phyloP scores from a whole-genome alignment of 2,113 vertebrate species.

The Marmota flaviventris region DNA sequence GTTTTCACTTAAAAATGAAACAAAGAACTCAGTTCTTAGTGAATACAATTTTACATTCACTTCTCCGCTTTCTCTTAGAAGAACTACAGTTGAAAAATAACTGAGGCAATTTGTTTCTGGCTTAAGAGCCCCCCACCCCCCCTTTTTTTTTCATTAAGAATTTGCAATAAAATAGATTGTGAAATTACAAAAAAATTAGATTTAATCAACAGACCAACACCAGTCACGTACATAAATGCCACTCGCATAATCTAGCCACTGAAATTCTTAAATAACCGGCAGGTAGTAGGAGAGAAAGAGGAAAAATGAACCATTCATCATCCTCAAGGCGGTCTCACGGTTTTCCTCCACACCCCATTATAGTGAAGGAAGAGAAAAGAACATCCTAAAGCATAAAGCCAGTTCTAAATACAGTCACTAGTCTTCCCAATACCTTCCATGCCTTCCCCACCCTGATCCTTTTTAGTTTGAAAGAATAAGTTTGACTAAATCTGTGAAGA shows the following conservation, averaged over 20 bases:
- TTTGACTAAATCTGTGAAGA: slow-evolving; percentile 81
- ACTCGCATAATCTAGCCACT: slow-evolving; percentile 70
- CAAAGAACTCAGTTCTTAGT: slow-evolving; percentile 74
- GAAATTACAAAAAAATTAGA: slow-evolving; percentile 81
- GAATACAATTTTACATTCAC: slow-evolving; percentile 60
- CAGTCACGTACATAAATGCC: slow-evolving; percentile 48
- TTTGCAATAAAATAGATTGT: slow-evolving; percentile 71
- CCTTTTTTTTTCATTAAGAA: slow-evolving; percentile 54
- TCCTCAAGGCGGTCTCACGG: slow-evolving; percentile 28
- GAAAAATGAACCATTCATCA: slow-evolving; percentile 58
- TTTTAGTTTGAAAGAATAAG: slow-evolving; percentile 85
- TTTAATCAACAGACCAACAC: slow-evolving; percentile 76
- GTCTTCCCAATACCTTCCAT: slow-evolving; percentile 75
- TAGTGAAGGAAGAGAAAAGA: slow-evolving; percentile 81
- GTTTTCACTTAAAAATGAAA: slow-evolving; percentile 25
- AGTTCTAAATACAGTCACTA: slow-evolving; percentile 50
- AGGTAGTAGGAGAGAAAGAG: slow-evolving; percentile 76
- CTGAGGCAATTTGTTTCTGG: slow-evolving; percentile 38
- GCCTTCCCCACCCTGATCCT: slow-evolving; percentile 44
- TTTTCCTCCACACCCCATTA: slow-evolving; percentile 44
- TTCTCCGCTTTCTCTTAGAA: background rate
- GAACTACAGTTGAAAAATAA: slow-evolving; percentile 44
- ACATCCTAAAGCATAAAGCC: slow-evolving; percentile 78
- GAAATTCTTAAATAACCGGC: slow-evolving; percentile 76
- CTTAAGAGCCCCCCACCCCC: background rate